Base-by-base conservation (phyloP, 2,113 vertebrate genomes). In the Craseonycteris thonglongyai region DNA sequence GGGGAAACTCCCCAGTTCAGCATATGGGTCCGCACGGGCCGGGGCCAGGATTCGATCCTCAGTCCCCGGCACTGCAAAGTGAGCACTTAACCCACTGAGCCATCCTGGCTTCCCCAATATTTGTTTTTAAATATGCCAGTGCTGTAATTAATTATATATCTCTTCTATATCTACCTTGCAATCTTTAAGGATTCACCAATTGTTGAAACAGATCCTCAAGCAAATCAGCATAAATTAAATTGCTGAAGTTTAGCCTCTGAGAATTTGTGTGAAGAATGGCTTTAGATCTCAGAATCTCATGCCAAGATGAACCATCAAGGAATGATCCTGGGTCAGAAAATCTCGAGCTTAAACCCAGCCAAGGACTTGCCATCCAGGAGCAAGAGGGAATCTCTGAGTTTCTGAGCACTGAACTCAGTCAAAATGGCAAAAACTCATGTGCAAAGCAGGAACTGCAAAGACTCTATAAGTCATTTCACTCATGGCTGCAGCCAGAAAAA, bases 401-500 rank as follows among this genome's bases (percentile, higher is more conserved):
- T 59, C 65, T 28, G 26, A 54, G 12, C 45, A 54, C 5, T 58
- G 35, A 49, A 15, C 63, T 83, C 30, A 14, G 19, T 47, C 71
- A 59, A 49, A 51, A 38, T 13, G 40, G 33, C 16, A 38, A 22
- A 63, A 24, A 80, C 21, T 86, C 28, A 2, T 1, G 24, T 56
- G 68, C 68, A 72, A 89, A 45, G 10, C 78, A 82, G 24, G 89
- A 88, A 28, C 12, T 94, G 14, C 33, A 47, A n/a, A 90, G 47
- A 47, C 78, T 95, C 47, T 89, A 38, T 14, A 63, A 66, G 3
- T 42, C 59, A 54, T 90, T 94, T 76, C 61, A 72, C 35, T 81
- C 40, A 0, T 81, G 94, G 76, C 54, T 96, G 18, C 59, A 85
- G 40, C 40, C 89, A 72, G 93, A 92, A 85, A 95, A 90, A 21